Conservation (phyloP, 64 coral and sea anemone species). For the Pachyseris speciosa region DNA sequence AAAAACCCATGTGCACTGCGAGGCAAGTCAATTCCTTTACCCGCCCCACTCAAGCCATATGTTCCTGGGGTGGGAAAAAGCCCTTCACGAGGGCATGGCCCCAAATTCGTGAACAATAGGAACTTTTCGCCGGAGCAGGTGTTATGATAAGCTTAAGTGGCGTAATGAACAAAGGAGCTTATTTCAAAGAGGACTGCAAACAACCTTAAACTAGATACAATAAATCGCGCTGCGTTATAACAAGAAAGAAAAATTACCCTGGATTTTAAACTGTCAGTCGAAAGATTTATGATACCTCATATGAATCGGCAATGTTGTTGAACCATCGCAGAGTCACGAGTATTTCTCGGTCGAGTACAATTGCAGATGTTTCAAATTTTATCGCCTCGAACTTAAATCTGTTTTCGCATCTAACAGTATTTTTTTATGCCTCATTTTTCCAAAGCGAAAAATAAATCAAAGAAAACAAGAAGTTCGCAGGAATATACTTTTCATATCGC, state of each 20-base stretch:
- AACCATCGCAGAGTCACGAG: background rate
- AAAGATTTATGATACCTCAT: background rate
- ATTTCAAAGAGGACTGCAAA: background rate
- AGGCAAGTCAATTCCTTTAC: background rate
- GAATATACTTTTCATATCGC: background rate
- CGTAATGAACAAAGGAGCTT: conserved; percentile 23
- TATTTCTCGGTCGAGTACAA: background rate
- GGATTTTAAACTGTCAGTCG: background rate
- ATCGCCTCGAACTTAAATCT: background rate
- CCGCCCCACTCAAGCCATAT: background rate
- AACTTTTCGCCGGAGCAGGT: background rate
- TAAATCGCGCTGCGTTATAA: background rate
- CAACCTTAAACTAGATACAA: background rate
- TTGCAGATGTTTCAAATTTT: background rate
- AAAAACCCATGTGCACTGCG: background rate
- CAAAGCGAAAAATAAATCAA: background rate
- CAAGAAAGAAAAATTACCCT: background rate
- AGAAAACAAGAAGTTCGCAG: background rate
- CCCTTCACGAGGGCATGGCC: conserved; percentile 23
- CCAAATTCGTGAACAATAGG: conserved; percentile 30
- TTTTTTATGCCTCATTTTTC: background rate
- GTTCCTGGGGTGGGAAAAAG: background rate
- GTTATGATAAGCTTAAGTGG: background rate
- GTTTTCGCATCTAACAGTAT: background rate
- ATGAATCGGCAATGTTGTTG: background rate